Percentiles rank a stretch among this genome's conserved stretches.
Evolutionary conservation across 2,113 vertebrate species (phyloP).

Genomic region (Ammodytes marinus): DNA sequence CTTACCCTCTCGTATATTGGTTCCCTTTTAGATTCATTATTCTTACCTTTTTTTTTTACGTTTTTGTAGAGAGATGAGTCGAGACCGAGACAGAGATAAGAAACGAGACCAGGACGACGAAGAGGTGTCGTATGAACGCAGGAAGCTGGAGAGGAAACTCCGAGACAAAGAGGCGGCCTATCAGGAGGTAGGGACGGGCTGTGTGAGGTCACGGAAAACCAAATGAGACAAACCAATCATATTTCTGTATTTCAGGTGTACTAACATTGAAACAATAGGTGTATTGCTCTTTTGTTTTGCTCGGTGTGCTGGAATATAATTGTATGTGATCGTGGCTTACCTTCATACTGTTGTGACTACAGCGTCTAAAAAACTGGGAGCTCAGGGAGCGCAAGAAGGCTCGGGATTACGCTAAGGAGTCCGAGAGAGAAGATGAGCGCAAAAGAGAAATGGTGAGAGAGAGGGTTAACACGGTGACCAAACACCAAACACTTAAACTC

Average conservation of each 20-base stretch:
- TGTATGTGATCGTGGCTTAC: slow-evolving; percentile 6
- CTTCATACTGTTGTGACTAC: background rate
- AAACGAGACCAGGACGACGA: slow-evolving; percentile 97
- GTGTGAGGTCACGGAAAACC: background rate
- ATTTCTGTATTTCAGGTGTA: background rate
- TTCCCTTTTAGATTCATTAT: background rate
- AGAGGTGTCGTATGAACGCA: slow-evolving; percentile 95
- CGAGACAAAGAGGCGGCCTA: slow-evolving; percentile 98
- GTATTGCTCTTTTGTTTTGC: background rate
- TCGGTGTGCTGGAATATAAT: background rate
- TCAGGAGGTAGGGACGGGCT: slow-evolving; percentile 89
- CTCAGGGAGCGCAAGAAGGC: slow-evolving; percentile 97
- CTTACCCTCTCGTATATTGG: background rate
- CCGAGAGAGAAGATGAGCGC: slow-evolving; percentile 95
- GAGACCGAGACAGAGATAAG: slow-evolving; percentile 93
- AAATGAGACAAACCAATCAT: background rate
- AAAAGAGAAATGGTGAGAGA: slow-evolving; percentile 92
- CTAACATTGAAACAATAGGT: background rate
- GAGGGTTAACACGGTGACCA: too few relatives aligned
- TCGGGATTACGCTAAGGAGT: slow-evolving; percentile 95
- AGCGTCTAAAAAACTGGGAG: slow-evolving; percentile 99
- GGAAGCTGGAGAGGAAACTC: slow-evolving; percentile 96
- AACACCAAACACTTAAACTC: too few relatives aligned
- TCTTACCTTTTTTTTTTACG: background rate
- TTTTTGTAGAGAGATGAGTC: slow-evolving; percentile 88